These are phyloP conservation scores for Strigamia transsilvanica DNA, from an alignment of 2,888 invertebrate species.

Conservation along the genomic window DNA sequence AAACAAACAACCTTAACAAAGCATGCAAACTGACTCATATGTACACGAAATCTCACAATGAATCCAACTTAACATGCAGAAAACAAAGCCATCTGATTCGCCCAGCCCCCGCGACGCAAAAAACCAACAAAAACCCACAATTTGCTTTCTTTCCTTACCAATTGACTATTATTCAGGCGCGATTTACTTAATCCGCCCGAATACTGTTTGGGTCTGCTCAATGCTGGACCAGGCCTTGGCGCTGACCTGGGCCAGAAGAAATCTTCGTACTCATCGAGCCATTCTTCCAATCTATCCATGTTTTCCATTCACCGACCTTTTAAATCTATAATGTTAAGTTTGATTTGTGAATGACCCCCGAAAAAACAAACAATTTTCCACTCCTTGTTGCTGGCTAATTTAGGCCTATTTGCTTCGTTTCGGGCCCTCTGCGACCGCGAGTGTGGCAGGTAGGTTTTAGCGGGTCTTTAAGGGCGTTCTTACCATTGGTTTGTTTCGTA, in stretches of 20 bases:
- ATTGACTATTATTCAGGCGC: conserved; percentile 2
- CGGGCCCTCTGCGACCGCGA: neutral
- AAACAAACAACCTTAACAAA: neutral
- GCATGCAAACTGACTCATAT: neutral
- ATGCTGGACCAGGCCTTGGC: neutral
- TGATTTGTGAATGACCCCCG: no score
- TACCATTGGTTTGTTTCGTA: neutral
- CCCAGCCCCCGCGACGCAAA: neutral
- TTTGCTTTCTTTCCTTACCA: neutral
- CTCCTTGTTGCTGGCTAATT: neutral
- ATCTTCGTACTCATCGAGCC: conserved; percentile 51
- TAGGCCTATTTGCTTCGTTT: neutral
- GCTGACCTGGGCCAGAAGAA: conserved; percentile 50
- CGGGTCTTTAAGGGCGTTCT: neutral
- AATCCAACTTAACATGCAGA: neutral
- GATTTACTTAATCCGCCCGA: conserved; percentile 50
- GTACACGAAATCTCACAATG: neutral
- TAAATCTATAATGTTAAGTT: no score
- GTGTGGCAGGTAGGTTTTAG: neutral
- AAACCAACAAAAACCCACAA: neutral
- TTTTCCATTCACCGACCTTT: neutral
- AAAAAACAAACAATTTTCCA: neutral
- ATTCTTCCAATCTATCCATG: conserved; percentile 50
- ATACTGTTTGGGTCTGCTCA: conserved; percentile 37
- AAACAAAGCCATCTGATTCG: neutral